Percentiles rank a stretch among this genome's conserved stretches.
phyloP scores from a whole-genome alignment of 2,888 invertebrate genomes.

The Lithosia quadra region DNA sequence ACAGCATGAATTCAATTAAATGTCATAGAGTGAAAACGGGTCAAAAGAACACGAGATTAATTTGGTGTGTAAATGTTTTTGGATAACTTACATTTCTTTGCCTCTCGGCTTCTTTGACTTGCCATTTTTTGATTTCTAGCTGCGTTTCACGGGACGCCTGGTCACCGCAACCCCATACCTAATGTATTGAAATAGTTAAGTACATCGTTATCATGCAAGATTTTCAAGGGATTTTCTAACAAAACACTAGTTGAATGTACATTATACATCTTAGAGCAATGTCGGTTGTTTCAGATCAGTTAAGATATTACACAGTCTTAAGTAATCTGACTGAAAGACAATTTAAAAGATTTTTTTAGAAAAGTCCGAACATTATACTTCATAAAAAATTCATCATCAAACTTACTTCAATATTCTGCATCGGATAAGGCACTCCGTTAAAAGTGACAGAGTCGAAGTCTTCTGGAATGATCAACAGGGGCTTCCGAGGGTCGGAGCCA shows the following conservation, averaged over 20 bases:
- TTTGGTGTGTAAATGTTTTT: neutral
- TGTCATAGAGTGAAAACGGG: too few species aligned
- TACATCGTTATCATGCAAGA: neutral
- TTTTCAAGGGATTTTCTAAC: too few species aligned
- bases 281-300: too few species aligned
- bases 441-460: constrained; percentile 91
- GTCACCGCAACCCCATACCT: constrained; percentile 96
- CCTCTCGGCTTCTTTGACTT: constrained; percentile 95
- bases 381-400: too few species aligned
- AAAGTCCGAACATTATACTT: too few species aligned
- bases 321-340: too few species aligned
- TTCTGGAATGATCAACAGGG: constrained; percentile 91
- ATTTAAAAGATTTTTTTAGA: too few species aligned
- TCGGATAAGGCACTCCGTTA: constrained; percentile 88
- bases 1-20: too few species aligned
- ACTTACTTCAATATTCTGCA: constrained; percentile 88
- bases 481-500: constrained; percentile 92
- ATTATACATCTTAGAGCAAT: too few species aligned
- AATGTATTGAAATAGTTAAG: constrained; percentile 5
- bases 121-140: constrained; percentile 96
- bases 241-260: too few species aligned
- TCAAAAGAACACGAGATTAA: too few species aligned
- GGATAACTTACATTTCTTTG: constrained; percentile 84
- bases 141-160: constrained; percentile 92
- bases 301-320: too few species aligned